phyloP scores from a whole-genome alignment of 2,888 invertebrate species.

The Patella depressa region DNA sequence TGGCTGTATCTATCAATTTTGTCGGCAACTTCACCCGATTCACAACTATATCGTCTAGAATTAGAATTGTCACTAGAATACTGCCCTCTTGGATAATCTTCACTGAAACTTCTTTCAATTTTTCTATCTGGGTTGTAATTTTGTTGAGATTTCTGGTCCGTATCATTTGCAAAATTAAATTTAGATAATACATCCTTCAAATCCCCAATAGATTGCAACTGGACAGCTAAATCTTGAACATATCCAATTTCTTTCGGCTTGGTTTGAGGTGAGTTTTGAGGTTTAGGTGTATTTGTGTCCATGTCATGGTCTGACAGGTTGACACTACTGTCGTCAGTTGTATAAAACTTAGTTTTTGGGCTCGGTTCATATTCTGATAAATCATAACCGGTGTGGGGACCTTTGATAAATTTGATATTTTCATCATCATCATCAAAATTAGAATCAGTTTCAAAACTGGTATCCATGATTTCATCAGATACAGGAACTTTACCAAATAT shows the following conservation, averaged over 20 bases:
- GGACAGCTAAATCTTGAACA: slow-evolving; percentile 3
- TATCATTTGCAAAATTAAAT: slow-evolving; percentile 1
- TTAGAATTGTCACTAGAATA: too few relatives aligned
- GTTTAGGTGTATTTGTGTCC: not conserved
- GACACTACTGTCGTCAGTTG: not conserved
- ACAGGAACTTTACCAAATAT: slow-evolving; percentile 13
- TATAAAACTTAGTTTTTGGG: not conserved
- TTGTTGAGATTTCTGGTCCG: too few relatives aligned
- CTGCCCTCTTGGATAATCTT: too few relatives aligned
- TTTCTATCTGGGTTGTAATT: too few relatives aligned
- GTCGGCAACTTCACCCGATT: too few relatives aligned
- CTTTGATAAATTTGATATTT: not conserved
- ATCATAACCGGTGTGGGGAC: not conserved
- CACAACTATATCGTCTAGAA: too few relatives aligned
- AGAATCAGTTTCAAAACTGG: not conserved
- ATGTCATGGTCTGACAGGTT: too few relatives aligned
- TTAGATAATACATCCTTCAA: slow-evolving; percentile 13
- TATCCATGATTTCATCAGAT: not conserved
- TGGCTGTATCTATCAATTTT: too few relatives aligned
- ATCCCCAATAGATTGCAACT: slow-evolving; percentile 12
- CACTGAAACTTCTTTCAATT: too few relatives aligned
- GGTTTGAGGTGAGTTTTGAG: not conserved
- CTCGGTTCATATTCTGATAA: not conserved
- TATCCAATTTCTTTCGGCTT: not conserved
- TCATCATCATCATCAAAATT: too few relatives aligned